Base-by-base conservation (phyloP, 2,888 invertebrate genomes). In the Drosophila demipolita region DNA sequence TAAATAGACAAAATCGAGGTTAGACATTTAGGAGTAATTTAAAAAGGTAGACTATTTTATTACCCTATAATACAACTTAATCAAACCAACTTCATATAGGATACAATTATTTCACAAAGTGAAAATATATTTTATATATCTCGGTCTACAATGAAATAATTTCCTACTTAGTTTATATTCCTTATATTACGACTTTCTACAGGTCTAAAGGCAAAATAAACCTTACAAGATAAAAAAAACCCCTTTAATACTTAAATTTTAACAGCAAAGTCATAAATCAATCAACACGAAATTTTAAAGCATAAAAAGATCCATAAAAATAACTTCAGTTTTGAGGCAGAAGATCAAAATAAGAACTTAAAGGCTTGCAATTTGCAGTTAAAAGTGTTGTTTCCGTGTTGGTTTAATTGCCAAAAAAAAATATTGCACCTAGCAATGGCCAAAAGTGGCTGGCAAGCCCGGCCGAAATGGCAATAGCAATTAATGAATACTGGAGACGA, bases 391-490 rank as follows among this genome's bases (percentile, higher is more conserved):
- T 61, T 80, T 77, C 82, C 69, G 75, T 70, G 66, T 77, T 66
- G 45, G 50, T 26, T 69, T 66, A 72, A 61, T 65, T 59, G 36
- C 36, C 5, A 6, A 6, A 55, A 59, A 59, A 64, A 78, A 68
- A 72, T 72, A 67, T 72, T 78, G 52, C 66, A 38, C 64, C 52
- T 23, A 59, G 54, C 53, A 66, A 82, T 75, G 75, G 80, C 76
- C 75, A 68, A 73, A 75, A 69, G 73, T 65, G 66, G 62, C 12
- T 58, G 72, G 59, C 79, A 75, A 63, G 63, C 75, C 75, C 60
- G 67, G 66, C 64, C 65, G 54, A 87, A 87, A 87, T 80, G 83
- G 81, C 84, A 87, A 79, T 61, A 82, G 83, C 86, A 84, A 84
- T 84, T 84, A 84, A 83, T 78, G 80, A 72, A 77, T 80, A 69